Evolutionary conservation across 2,113 vertebrate genomes (phyloP).

Genomic region (Nibea coibor): DNA sequence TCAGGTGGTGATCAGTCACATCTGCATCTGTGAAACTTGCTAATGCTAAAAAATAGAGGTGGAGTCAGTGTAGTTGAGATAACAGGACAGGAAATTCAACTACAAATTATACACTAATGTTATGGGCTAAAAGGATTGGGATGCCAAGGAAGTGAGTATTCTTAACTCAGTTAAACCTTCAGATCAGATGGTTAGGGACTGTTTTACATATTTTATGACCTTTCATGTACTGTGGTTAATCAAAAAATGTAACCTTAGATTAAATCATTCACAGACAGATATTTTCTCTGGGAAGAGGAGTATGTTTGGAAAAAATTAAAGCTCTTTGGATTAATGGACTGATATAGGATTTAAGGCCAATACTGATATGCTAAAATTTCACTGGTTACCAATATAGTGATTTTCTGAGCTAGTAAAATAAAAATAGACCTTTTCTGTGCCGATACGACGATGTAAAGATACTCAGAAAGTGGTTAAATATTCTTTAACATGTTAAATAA

Average conservation of each 20-base stretch:
- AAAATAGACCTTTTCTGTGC: too few relatives aligned
- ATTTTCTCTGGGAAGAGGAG: not conserved
- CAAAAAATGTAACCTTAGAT: not conserved
- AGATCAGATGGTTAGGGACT: not conserved
- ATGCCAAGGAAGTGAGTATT: not conserved
- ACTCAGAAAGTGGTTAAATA: too few relatives aligned
- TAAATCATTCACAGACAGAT: not conserved
- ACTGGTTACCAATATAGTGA: too few relatives aligned
- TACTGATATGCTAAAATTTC: too few relatives aligned
- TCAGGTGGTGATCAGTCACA: constrained; percentile 20
- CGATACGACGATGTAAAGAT: too few relatives aligned
- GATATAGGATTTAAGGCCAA: too few relatives aligned
- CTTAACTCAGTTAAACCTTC: not conserved
- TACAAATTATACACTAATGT: not conserved
- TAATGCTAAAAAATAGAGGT: constrained; percentile 15
- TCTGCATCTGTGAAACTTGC: constrained; percentile 2
- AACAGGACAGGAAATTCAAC: not conserved
- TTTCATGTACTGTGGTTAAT: not conserved
- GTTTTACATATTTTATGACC: not conserved
- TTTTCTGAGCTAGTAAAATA: too few relatives aligned
- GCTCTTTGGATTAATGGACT: too few relatives aligned
- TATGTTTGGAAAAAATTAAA: too few relatives aligned
- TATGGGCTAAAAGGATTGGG: not conserved
- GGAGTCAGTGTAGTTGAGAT: too few relatives aligned
- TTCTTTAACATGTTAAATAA: too few relatives aligned